Evolutionary conservation across 2,113 vertebrate genomes (phyloP), one percentile per base, ranked within the genome.

Genomic region (Megalops atlanticus): DNA sequence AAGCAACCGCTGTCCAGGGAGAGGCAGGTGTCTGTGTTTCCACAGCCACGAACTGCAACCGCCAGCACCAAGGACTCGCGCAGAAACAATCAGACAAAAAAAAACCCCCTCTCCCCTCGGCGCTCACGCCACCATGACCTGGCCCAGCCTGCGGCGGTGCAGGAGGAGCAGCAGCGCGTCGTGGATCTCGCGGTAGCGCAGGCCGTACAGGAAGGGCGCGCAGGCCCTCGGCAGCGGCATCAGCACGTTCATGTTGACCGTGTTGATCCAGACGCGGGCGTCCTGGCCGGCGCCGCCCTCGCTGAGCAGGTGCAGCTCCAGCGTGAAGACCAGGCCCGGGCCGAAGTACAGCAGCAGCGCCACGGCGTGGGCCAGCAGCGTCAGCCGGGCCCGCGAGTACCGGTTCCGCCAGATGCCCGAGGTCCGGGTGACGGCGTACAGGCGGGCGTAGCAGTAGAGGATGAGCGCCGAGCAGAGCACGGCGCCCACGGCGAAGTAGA

Each of bases 351-450:
- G 88, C 8, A 92, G 74, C 1, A 95, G 92, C 69, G 96, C 84
- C 5, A 93, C 31, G 0, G 89, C 88, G 14, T 96, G 94, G 0
- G 90, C 91, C 64, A 96, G 86, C 73, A 96, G 82, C 0, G 94
- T 96, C 38, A 94, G 88, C n/a, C 91, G 89, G 4, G 95, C 94
- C 79, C 92, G 87, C n/a, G 94, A 96, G 84, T 91, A 94, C 54
- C 93, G 92, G 8, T 74, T 94, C 16, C 85, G 82, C 90, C 94
- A 95, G 82, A 94, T 93, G 6, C 94, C 93, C 1, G 94, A 94
- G 41, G 87, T 91, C 86, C 85, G 93, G 27, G 95, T 94, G 5
- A 94, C 89, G 85, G 89, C 85, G 82, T 94, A 96, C 40, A 96
- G 91, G 54, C 88, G 92, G 64, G 93, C 82, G 81, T 95, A 96